Evolutionary conservation across 2,888 invertebrate genomes (phyloP), one percentile per base, ranked within the genome.

Genomic region (Eristalis tenax): DNA sequence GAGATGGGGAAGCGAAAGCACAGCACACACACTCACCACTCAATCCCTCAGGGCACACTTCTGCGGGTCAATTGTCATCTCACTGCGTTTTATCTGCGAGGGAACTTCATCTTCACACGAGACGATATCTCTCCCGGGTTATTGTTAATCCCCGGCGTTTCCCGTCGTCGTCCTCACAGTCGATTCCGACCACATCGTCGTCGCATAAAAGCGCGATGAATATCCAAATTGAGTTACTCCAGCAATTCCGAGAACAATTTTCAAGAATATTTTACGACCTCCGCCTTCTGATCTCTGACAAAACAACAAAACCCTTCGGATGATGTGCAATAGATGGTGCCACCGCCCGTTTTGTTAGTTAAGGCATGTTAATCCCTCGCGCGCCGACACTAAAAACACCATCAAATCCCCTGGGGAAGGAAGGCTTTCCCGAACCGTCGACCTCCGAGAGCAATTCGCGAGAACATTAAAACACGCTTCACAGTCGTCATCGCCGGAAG

Each of bases 381-480:
- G 32, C 43, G 73, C 68, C 50, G 59, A 56, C 68, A 38, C 23
- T 57, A 59, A 70, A 50, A 50, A 78, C 15, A 40, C 65, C 28
- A 15, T 56, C 22, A 64, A 38, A 32, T 59, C 65, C 69, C 26
- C 26, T 8, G 50, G 28, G 35, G 23, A 6, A 22, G 22, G 50
- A 50, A 18, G 18, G 50, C 5, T 50, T 50, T 50, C 50, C 50
- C 8, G 50, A 50, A 50, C 22, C 57, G 40, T 15, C 28, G 22
- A 70, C 35, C 65, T 28, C 18, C 13, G 18, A 22, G 57, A 28
- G 57, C 70, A 68, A 81, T 81, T 81, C 68, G 38, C 81, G 57
- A 40, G 22, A 22, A 69, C 81, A 81, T 81, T 81, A 81, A 81
- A 81, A 75, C 69, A 40, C 81, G 74, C 64, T 81, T 57, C 18